phyloP scores from a whole-genome alignment of 2,113 vertebrate genomes.

The Heterochromis multidens region DNA sequence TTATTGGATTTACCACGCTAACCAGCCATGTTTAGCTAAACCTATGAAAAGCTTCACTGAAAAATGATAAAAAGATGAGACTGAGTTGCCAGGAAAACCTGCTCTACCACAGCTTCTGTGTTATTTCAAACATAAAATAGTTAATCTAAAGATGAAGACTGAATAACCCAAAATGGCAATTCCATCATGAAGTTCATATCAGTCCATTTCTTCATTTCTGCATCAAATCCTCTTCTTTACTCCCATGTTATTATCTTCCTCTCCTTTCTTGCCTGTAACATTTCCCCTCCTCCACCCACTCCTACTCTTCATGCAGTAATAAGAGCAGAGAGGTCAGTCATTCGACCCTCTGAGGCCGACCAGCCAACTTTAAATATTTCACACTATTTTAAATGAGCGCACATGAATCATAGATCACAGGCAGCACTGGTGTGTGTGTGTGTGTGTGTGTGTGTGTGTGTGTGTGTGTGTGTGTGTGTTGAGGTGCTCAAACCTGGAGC shows the following conservation, averaged over 20 bases:
- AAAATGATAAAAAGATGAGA: background rate
- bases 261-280: background rate
- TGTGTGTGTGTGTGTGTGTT: background rate
- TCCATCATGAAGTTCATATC: background rate
- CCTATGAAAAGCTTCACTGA: accelerated
- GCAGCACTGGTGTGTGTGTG: constrained; percentile 11
- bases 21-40: background rate
- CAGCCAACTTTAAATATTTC: constrained; percentile 80
- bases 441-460: background rate
- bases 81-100: background rate
- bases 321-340: constrained; percentile 68
- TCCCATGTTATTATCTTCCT: background rate
- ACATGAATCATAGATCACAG: constrained; percentile 81
- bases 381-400: constrained; percentile 78
- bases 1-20: background rate
- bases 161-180: background rate
- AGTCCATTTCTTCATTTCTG: background rate
- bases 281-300: constrained; percentile 6
- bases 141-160: background rate
- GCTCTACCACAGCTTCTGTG: background rate
- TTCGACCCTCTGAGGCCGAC: constrained; percentile 66
- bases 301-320: constrained; percentile 47
- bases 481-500: constrained; percentile 43
- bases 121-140: background rate
- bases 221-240: background rate